phyloP scores from a whole-genome alignment of 2,113 vertebrate species.

The Gambusia affinis region DNA sequence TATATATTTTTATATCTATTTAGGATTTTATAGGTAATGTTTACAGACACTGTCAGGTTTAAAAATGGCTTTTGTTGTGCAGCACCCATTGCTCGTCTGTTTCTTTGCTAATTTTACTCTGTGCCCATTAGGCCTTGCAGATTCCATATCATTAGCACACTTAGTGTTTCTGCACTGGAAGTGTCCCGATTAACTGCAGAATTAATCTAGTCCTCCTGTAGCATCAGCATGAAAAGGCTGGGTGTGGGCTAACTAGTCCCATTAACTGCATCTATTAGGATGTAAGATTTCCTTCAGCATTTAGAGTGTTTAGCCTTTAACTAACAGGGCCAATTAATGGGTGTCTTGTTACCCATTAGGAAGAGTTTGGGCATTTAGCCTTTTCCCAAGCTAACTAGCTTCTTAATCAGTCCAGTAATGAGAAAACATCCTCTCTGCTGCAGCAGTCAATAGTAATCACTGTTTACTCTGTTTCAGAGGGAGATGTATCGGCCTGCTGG shows the following conservation, averaged over 20 bases:
- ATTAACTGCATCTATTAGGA: constrained; percentile 62
- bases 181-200: constrained; percentile 54
- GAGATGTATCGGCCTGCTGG: constrained; percentile 90
- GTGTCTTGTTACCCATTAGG: constrained; percentile 75
- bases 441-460: constrained; percentile 99
- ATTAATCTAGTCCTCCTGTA: constrained; percentile 53
- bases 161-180: constrained; percentile 48
- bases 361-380: constrained; percentile 68
- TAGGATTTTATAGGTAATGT: background rate
- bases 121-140: constrained; percentile 47
- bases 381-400: constrained; percentile 77
- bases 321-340: constrained; percentile 71
- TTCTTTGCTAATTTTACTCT: constrained; percentile 42
- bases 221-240: constrained; percentile 42
- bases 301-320: constrained; percentile 70
- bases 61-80: constrained; percentile 41
- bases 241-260: constrained; percentile 55
- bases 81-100: constrained; percentile 22
- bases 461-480: constrained; percentile 98
- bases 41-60: constrained; percentile 14
- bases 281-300: constrained; percentile 39
- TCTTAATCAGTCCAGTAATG: constrained; percentile 98
- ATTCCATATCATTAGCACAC: constrained; percentile 55
- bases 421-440: constrained; percentile 96
- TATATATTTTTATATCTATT: too few species aligned